These are phyloP conservation scores for Clivina fossor DNA, from an alignment of 2,888 invertebrate species.

Conservation along the genomic window DNA sequence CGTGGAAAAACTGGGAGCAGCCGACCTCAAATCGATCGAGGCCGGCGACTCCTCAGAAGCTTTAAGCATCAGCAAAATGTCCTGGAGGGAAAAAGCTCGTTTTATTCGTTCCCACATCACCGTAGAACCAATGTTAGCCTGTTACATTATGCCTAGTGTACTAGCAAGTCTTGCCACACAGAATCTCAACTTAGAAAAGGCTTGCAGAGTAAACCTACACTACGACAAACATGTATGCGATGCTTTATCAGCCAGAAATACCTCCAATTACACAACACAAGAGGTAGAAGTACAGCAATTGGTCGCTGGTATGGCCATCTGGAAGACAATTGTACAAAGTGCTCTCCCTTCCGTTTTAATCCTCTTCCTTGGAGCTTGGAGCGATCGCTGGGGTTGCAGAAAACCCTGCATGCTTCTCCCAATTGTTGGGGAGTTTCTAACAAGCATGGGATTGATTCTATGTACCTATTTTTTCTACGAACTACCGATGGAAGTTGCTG, in stretches of 20 bases:
- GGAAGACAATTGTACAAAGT: slow-evolving; percentile 84
- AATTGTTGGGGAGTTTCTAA: slow-evolving; percentile 77
- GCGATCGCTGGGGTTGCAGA: slow-evolving; percentile 67
- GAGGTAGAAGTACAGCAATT: slow-evolving; percentile 66
- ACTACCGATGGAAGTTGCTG: slow-evolving; percentile 78
- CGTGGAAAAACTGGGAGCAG: slow-evolving; percentile 18
- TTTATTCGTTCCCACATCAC: slow-evolving; percentile 67
- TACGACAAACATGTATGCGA: slow-evolving; percentile 74
- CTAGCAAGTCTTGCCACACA: slow-evolving; percentile 77
- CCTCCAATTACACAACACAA: slow-evolving; percentile 63
- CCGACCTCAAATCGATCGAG: slow-evolving; percentile 26
- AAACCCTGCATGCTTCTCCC: slow-evolving; percentile 84
- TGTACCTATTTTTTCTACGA: slow-evolving; percentile 80
- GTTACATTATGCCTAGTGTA: slow-evolving; percentile 67
- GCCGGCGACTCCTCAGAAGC: slow-evolving; percentile 48
- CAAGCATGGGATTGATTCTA: slow-evolving; percentile 71
- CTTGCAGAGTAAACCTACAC: slow-evolving; percentile 78
- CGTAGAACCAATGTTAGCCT: slow-evolving; percentile 74
- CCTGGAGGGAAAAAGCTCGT: slow-evolving; percentile 58
- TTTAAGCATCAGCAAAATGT: slow-evolving; percentile 52
- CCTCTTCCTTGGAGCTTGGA: slow-evolving; percentile 80
- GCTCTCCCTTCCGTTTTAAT: slow-evolving; percentile 79
- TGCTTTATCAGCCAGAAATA: slow-evolving; percentile 73
- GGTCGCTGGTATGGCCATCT: slow-evolving; percentile 79
- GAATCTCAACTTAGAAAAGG: slow-evolving; percentile 83